These are phyloP conservation scores for Macaria notata DNA, from an alignment of 2,888 invertebrate species.

Conservation along the genomic window DNA sequence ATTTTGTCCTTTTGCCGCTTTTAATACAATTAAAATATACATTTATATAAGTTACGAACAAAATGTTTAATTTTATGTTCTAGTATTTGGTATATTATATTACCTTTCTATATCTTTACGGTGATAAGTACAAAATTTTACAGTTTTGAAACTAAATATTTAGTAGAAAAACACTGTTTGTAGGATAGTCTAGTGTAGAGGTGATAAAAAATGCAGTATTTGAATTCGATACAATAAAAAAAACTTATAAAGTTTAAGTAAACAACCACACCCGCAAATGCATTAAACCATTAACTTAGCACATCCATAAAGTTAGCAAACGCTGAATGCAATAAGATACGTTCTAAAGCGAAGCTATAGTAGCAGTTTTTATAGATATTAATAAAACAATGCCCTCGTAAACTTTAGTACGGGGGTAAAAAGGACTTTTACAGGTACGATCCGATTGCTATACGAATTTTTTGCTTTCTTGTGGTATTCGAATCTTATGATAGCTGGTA, in stretches of 20 bases:
- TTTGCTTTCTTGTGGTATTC: background rate
- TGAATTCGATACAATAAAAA: too few species aligned
- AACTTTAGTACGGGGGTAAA: constrained; percentile 58
- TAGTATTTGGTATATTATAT: too few species aligned
- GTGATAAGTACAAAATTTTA: too few species aligned
- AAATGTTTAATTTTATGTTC: too few species aligned
- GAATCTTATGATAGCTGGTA: background rate
- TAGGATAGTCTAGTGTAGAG: too few species aligned
- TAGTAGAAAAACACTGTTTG: too few species aligned
- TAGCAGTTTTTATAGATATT: constrained; percentile 77
- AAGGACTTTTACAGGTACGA: constrained; percentile 28
- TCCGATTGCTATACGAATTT: constrained; percentile 6
- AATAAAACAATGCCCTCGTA: constrained; percentile 76
- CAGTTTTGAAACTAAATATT: too few species aligned
- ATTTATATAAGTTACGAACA: too few species aligned
- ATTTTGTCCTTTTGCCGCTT: too few species aligned
- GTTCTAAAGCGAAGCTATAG: constrained; percentile 56
- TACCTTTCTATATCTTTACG: too few species aligned
- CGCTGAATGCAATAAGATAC: constrained; percentile 57
- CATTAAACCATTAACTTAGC: constrained; percentile 40
- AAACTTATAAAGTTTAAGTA: constrained; percentile 8
- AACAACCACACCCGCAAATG: constrained; percentile 24
- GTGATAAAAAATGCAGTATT: too few species aligned
- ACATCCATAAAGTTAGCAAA: constrained; percentile 55
- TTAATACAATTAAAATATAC: too few species aligned